A percentile compares a stretch with the other conserved stretches of the same genome.
These are phyloP conservation scores for Chironomus tepperi DNA, from an alignment of 1,140 invertebrate species.

Conservation along the genomic window DNA sequence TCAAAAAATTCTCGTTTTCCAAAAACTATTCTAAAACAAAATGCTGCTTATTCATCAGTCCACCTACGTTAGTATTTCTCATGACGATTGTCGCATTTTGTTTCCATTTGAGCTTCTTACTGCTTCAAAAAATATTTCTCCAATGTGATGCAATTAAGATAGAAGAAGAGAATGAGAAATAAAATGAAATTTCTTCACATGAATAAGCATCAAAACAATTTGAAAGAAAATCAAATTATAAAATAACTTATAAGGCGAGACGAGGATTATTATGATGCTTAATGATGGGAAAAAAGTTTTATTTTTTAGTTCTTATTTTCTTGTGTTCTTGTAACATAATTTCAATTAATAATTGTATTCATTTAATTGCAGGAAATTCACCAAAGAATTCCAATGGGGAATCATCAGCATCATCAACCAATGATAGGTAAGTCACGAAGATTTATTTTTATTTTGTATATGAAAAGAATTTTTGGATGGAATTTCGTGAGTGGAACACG, in stretches of 20 bases:
- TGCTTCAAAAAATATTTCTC: no score
- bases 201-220: slow-evolving; percentile 6
- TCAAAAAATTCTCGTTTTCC: no score
- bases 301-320: not conserved
- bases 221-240: not conserved
- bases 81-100: no score
- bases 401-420: not conserved
- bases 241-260: not conserved
- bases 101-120: no score
- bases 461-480: no score
- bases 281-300: slow-evolving; percentile 19
- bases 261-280: slow-evolving; percentile 17
- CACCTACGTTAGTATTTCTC: no score
- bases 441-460: not conserved
- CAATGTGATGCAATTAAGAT: no score
- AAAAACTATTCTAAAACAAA: no score
- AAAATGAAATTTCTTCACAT: slow-evolving; percentile 16
- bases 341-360: slow-evolving; percentile 4
- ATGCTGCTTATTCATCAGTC: no score
- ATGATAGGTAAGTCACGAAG: slow-evolving; percentile 10
- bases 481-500: no score
- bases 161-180: no score
- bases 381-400: slow-evolving; percentile 21
- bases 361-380: slow-evolving; percentile 15
- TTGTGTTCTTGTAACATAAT: not conserved